Percentiles rank a stretch among this genome's conserved stretches.
Evolutionary conservation across 2,113 vertebrate species (phyloP).

Genomic region (Lycocorax pyrrhopterus): DNA sequence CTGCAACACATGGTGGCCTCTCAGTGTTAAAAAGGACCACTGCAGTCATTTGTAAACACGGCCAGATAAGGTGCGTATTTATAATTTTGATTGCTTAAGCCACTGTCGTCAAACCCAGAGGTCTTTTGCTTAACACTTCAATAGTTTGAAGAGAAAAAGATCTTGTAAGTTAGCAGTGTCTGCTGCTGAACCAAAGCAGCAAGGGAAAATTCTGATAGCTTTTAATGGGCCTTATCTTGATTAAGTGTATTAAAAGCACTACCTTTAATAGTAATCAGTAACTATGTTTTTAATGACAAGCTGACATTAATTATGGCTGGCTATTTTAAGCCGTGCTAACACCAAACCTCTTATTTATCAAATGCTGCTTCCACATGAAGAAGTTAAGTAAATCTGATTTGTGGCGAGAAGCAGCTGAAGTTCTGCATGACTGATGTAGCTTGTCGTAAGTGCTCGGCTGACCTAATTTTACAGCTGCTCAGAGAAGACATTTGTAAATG

Average conservation of each 20-base stretch:
- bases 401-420: not conserved
- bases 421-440: not conserved
- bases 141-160: not conserved
- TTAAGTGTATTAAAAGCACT: not conserved
- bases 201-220: not conserved
- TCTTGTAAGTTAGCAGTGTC: not conserved
- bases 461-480: constrained; percentile 44
- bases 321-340: not conserved
- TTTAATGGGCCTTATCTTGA: not conserved
- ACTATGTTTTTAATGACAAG: not conserved
- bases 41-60: constrained; percentile 64
- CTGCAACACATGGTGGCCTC: constrained; percentile 60
- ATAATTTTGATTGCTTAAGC: constrained; percentile 58
- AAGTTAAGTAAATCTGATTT: constrained; percentile 19
- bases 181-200: not conserved
- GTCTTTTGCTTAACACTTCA: not conserved
- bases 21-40: constrained; percentile 62
- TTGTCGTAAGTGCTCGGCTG: not conserved
- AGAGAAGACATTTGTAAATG: constrained; percentile 13
- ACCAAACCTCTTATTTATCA: not conserved
- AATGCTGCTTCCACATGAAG: not conserved
- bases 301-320: not conserved
- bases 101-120: not conserved
- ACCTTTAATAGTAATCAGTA: not conserved
- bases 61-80: constrained; percentile 57